Percentiles rank a stretch among this genome's conserved stretches.
These are phyloP conservation scores for Lasioglossum morio DNA, from an alignment of 2,888 invertebrate species.

Conservation along the genomic window DNA sequence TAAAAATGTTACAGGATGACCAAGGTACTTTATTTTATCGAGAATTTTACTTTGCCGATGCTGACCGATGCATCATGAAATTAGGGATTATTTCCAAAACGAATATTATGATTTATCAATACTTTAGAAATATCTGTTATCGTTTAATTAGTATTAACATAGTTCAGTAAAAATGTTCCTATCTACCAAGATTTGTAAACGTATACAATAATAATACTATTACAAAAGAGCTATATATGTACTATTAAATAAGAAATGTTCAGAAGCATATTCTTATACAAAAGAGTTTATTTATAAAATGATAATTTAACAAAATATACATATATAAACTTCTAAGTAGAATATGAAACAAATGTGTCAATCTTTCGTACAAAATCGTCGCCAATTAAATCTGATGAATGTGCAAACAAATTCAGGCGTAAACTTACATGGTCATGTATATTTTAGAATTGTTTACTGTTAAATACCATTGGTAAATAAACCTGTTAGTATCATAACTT, in stretches of 20 bases:
- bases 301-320: slow-evolving; percentile 54
- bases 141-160: not conserved
- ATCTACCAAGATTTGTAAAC: not conserved
- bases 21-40: too few relatives aligned
- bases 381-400: slow-evolving; percentile 20
- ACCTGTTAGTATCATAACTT: slow-evolving; percentile 38
- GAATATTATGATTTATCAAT: too few relatives aligned
- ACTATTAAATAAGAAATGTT: slow-evolving; percentile 6
- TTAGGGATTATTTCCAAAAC: too few relatives aligned
- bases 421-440: slow-evolving; percentile 6
- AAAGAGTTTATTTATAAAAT: slow-evolving; percentile 54
- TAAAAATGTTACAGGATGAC: too few relatives aligned
- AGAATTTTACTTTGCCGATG: too few relatives aligned
- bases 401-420: not conserved
- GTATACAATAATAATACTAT: not conserved
- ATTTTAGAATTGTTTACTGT: slow-evolving; percentile 14
- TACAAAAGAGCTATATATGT: not conserved
- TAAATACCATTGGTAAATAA: slow-evolving; percentile 9
- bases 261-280: slow-evolving; percentile 19
- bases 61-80: too few relatives aligned
- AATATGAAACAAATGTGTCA: slow-evolving; percentile 36
- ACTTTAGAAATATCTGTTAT: not conserved
- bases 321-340: slow-evolving; percentile 40
- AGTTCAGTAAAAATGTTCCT: not conserved
- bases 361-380: slow-evolving; percentile 40